A percentile compares a stretch with the other conserved stretches of the same genome.
These are phyloP conservation scores for Conger conger DNA, from an alignment of 2,113 vertebrate genomes.

Conservation along the genomic window DNA sequence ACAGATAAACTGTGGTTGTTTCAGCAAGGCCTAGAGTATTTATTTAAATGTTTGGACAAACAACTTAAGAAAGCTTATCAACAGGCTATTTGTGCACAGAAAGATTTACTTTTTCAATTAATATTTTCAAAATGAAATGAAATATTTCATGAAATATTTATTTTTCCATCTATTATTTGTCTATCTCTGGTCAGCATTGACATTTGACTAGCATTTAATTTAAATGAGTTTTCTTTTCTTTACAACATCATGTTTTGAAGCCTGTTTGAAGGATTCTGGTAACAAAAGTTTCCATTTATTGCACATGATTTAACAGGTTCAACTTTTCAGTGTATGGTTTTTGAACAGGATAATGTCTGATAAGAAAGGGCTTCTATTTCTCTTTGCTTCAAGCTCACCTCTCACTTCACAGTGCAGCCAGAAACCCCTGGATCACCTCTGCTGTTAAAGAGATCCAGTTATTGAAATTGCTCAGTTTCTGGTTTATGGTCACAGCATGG, in stretches of 20 bases:
- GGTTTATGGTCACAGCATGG: not conserved
- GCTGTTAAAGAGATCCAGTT: not conserved
- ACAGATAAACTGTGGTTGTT: too few relatives aligned
- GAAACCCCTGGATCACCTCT: not conserved
- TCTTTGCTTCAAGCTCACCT: not conserved
- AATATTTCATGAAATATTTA: not conserved
- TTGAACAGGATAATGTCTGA: constrained; percentile 59
- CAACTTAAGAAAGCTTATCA: not conserved
- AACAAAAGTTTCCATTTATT: too few relatives aligned
- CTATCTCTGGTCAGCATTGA: not conserved
- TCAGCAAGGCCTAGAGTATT: too few relatives aligned
- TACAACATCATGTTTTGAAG: too few relatives aligned
- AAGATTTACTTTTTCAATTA: not conserved
- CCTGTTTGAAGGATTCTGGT: too few relatives aligned
- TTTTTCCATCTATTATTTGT: not conserved
- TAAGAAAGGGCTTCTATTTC: constrained; percentile 37
- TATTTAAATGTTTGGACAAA: not conserved
- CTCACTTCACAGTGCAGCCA: not conserved
- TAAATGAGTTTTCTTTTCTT: not conserved
- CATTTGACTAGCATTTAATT: not conserved
- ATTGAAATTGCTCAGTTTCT: not conserved
- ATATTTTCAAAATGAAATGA: too few relatives aligned
- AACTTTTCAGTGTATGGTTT: constrained; percentile 58
- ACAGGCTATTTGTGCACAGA: not conserved
- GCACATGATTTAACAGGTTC: constrained; percentile 57